Percentiles rank a stretch among this genome's conserved stretches.
These are phyloP conservation scores for Garrulus glandarius DNA, from an alignment of 2,797 vertebrate species.

Conservation along the genomic window DNA sequence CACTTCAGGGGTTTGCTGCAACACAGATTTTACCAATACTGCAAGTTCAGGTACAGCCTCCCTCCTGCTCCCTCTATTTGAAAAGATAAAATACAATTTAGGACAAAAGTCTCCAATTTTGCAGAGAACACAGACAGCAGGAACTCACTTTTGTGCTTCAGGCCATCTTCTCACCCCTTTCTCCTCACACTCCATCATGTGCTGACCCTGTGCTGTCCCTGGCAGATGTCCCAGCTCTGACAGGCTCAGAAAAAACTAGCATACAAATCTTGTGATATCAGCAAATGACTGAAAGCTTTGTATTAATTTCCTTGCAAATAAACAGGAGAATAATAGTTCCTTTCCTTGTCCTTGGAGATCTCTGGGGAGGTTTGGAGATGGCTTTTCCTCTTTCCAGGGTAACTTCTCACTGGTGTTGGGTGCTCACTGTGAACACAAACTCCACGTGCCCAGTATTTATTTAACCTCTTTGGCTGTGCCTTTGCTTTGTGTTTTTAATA, in stretches of 20 bases:
- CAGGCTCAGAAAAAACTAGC: not conserved
- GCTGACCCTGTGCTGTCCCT: not conserved
- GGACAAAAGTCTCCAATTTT: not conserved
- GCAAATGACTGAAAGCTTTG: not conserved
- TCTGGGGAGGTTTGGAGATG: not conserved
- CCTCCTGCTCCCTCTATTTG: not conserved
- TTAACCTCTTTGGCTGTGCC: not conserved
- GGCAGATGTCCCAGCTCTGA: not conserved
- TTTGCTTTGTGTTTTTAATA: not conserved
- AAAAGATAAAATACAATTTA: not conserved
- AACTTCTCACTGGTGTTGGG: not conserved
- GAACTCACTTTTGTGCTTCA: not conserved
- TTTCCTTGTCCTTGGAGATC: not conserved
- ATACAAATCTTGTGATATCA: not conserved
- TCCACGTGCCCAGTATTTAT: not conserved
- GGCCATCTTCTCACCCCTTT: conserved; percentile 1
- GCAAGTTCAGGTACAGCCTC: not conserved
- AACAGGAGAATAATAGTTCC: not conserved
- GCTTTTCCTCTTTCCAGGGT: not conserved
- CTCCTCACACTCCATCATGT: not conserved
- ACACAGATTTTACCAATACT: not conserved
- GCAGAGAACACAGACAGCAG: not conserved
- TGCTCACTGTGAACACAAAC: not conserved
- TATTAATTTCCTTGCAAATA: not conserved
- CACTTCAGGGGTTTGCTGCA: not conserved